Evolutionary conservation across 2,888 invertebrate species (phyloP), one percentile per base, ranked within the genome.

Genomic region (Eledone cirrhosa): DNA sequence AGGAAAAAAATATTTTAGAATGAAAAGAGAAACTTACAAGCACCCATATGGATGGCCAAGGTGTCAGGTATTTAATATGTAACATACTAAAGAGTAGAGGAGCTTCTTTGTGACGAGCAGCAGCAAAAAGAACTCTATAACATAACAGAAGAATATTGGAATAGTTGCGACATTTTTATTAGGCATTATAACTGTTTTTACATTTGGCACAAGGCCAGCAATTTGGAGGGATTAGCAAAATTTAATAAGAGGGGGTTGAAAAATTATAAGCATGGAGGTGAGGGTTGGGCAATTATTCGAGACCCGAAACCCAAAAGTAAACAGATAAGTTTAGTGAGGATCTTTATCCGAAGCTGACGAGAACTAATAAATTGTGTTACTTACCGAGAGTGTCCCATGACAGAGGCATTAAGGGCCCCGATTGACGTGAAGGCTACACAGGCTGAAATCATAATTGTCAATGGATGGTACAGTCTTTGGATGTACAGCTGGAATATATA

Each of bases 341-440:
- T n/a, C n/a, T 67, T 67, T 67, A 22, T 1, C 2, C n/a, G 29
- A 67, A 22, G n/a, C 1, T 22, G 22, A 0, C 31, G 31, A 11
- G 0, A 72, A n/a, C 19, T n/a, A 72, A 33, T n/a, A 22, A 72
- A 19, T 7, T 16, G n/a, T 8, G 48, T 31, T 13, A 63, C 82
- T 78, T 85, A 92, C 92, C 87, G 86, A 27, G 88, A 87, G 76
- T 87, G 86, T 4, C 88, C 89, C 82, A 89, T 84, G 47, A 88
- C 86, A 11, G 86, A 84, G 1, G 87, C 87, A 81, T 89, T 89
- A 16, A 88, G 82, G 53, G 97, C 97, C 0, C 98, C 98, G 88
- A 98, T 98, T 2, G 98, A 97, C 0, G 97, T 97, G 59, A 97
- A 93, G 0, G 98, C 98, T 0, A 98, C 98, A 90, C 98, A 97